A percentile compares a stretch with the other conserved stretches of the same genome.
These are phyloP conservation scores for Mystacornis crossleyi DNA, from an alignment of 2,113 vertebrate species.

Conservation along the genomic window DNA sequence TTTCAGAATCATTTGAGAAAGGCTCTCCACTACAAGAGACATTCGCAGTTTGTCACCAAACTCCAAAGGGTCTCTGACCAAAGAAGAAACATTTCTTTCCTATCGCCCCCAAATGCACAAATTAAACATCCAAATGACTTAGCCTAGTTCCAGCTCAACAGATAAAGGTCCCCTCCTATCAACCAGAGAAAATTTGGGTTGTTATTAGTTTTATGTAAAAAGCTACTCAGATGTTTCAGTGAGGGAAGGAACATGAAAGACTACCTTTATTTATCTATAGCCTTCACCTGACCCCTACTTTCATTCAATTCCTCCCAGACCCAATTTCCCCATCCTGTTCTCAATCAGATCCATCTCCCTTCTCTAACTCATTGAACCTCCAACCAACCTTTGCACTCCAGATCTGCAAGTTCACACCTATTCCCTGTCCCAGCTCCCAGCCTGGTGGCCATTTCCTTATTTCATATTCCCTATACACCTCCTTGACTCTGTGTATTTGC, in stretches of 20 bases:
- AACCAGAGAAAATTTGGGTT: not conserved
- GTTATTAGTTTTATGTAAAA: not conserved
- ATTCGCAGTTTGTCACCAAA: not conserved
- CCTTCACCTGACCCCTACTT: not conserved
- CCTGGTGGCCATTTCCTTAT: not conserved
- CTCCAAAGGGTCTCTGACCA: not conserved
- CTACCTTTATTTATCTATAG: not conserved
- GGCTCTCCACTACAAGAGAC: not conserved
- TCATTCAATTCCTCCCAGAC: not conserved
- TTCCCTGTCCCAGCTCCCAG: not conserved
- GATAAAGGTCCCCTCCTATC: not conserved
- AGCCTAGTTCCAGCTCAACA: not conserved
- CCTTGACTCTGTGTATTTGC: not conserved
- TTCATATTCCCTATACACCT: not conserved
- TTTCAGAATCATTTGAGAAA: not conserved
- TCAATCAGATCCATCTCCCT: not conserved
- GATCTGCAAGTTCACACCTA: not conserved
- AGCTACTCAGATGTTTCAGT: not conserved
- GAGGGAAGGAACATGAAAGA: not conserved
- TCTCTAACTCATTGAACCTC: not conserved
- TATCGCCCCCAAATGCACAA: not conserved
- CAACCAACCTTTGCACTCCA: not conserved
- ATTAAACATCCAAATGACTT: not conserved
- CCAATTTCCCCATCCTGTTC: not conserved
- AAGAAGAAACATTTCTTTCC: not conserved